Evolutionary conservation across 2,113 vertebrate species (phyloP).

Genomic region (Paramisgurnus dabryanus): DNA sequence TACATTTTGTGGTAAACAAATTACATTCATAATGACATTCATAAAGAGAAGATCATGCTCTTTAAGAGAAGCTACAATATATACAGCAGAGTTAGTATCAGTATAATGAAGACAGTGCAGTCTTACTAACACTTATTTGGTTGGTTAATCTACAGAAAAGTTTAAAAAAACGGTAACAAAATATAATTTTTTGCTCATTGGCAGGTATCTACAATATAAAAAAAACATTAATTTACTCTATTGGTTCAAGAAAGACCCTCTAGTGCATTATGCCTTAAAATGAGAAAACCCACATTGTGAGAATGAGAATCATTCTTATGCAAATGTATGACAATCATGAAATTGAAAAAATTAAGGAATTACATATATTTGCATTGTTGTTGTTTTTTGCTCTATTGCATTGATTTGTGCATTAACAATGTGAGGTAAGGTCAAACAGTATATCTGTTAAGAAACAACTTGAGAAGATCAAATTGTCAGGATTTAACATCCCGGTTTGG

Average conservation of each 20-base stretch:
- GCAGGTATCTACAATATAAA: neutral
- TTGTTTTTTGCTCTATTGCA: conserved; percentile 72
- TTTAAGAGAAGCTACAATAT: too few species aligned
- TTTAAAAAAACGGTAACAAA: neutral
- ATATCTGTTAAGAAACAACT: neutral
- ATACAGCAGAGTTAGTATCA: too few species aligned
- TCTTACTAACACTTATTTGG: neutral
- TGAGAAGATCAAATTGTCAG: too few species aligned
- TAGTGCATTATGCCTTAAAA: neutral
- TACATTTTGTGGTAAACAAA: neutral
- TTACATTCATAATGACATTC: conserved; percentile 4
- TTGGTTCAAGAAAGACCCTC: neutral
- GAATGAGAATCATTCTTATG: too few species aligned
- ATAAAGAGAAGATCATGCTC: too few species aligned
- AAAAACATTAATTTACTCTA: neutral
- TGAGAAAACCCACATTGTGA: neutral
- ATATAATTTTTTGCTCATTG: neutral
- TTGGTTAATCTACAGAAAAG: neutral
- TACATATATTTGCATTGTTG: conserved; percentile 68
- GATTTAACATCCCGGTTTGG: too few species aligned
- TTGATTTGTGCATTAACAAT: conserved; percentile 71
- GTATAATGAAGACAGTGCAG: neutral
- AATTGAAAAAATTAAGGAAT: neutral
- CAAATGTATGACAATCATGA: neutral
- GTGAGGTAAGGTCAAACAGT: neutral